Conservation (phyloP, 53 echinoderm and acorn worm species). For the Henricia sp. region DNA sequence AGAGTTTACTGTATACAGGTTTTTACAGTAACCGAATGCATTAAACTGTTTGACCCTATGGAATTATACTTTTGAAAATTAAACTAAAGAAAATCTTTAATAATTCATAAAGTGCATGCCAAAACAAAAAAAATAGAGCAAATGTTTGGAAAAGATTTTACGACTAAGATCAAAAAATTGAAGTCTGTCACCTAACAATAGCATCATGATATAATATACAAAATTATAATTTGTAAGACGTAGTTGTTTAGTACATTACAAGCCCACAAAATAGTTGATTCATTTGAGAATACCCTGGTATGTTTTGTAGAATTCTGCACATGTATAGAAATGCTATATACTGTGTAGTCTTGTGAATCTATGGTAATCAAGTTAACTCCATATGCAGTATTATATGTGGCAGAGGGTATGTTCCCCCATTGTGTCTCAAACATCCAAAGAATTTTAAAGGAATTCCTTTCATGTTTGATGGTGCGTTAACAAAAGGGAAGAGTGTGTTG, state of each 20-base stretch:
- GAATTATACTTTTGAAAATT: no score
- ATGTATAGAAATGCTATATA: neutral
- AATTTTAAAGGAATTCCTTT: no score
- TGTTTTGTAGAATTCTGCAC: neutral
- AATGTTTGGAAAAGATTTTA: neutral
- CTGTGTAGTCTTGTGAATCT: neutral
- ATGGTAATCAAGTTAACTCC: neutral
- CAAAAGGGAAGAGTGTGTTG: no score
- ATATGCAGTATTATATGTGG: no score
- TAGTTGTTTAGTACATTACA: neutral
- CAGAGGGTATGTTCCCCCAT: no score
- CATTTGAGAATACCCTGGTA: neutral
- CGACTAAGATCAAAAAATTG: slow-evolving; percentile 35
- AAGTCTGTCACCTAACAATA: slow-evolving; percentile 24
- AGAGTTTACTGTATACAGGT: no score
- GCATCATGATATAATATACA: slow-evolving; percentile 51
- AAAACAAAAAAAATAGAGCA: slow-evolving; percentile 8
- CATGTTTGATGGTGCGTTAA: no score
- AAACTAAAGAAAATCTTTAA: no score
- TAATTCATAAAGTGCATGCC: slow-evolving; percentile 3
- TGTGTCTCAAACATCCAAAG: no score
- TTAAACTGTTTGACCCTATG: no score
- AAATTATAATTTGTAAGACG: slow-evolving; percentile 37
- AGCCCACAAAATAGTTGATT: neutral
- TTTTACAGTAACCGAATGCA: no score